Base-by-base conservation (phyloP, 2,113 vertebrate species). In the Prionailurus viverrinus region DNA sequence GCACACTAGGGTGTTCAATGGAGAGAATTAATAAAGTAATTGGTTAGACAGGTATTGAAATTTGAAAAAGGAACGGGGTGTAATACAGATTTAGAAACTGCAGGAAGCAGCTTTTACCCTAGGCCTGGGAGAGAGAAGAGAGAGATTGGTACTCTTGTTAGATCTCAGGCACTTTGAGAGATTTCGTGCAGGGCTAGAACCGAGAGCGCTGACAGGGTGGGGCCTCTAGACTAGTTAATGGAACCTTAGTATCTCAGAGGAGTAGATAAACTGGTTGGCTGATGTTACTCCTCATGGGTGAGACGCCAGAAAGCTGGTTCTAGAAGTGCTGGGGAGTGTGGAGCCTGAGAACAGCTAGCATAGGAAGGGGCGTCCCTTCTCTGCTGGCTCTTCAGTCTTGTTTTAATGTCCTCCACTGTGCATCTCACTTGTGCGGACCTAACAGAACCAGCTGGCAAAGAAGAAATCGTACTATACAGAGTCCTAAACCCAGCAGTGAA, bases 381-480 rank as follows among this genome's bases (percentile, higher is more conserved):
- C 68, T 51, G 63, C 53, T 51, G 4, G 36, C 31, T 66, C 45
- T 58, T 51, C 0, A 7, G n/a, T 39, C 68, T 71, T 5, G 3
- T 15, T n/a, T 36, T 14, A 27, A 1, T 14, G 68, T 45, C 39
- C 33, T 25, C 0, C 5, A 73, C 15, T 0, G 18, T 13, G 0
- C 41, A 13, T 51, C 63, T 85, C 63, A 21, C 4, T 33, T 41
- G 33, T 27, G 31, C 31, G 65, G 14, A 1, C 39, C 48, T 36
- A 12, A 53, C 88, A 63, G 25, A 79, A 55, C 23, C 68, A 48
- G 7, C 29, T 65, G 63, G 68, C 69, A 31, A 33, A 55, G 61
- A 25, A 80, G 55, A 23, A 27, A 9, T 3, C 11, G 1, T 27
- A 69, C 63, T 21, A 3, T 15, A 1, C 10, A 61, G 63, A 84